Evolutionary conservation across 2,113 vertebrate species (phyloP).

Genomic region (Oreocharis arfaki): DNA sequence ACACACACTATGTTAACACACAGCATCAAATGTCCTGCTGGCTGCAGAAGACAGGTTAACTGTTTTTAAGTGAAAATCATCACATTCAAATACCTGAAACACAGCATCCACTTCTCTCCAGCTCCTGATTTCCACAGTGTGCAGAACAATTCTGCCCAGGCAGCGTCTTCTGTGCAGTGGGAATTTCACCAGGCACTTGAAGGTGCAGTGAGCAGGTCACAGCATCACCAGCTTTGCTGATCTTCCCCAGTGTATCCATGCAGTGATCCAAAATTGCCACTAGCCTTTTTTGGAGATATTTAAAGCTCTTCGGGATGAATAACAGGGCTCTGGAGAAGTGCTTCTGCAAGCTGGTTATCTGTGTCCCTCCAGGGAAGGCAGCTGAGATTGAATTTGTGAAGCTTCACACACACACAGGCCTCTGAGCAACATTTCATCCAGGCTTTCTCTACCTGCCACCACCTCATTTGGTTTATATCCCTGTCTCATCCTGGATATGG

Average conservation of each 20-base stretch:
- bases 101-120: neutral
- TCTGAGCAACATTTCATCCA: neutral
- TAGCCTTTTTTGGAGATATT: neutral
- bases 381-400: neutral
- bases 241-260: neutral
- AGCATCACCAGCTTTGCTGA: neutral
- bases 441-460: neutral
- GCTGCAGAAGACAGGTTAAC: neutral
- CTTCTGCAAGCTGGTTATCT: neutral
- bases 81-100: neutral
- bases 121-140: neutral
- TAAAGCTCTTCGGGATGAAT: neutral
- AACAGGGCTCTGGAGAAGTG: rapidly evolving
- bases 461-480: neutral
- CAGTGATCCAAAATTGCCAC: neutral
- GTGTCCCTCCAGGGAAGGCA: neutral
- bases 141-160: neutral
- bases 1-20: rapidly evolving
- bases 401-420: neutral
- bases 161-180: neutral
- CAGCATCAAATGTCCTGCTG: neutral
- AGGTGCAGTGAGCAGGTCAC: neutral
- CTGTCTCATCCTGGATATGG: neutral
- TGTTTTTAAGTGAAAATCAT: neutral
- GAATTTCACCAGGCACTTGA: rapidly evolving